Evolutionary conservation across 2,888 invertebrate genomes (phyloP).

Genomic region (Cosmorhoe ocellata): DNA sequence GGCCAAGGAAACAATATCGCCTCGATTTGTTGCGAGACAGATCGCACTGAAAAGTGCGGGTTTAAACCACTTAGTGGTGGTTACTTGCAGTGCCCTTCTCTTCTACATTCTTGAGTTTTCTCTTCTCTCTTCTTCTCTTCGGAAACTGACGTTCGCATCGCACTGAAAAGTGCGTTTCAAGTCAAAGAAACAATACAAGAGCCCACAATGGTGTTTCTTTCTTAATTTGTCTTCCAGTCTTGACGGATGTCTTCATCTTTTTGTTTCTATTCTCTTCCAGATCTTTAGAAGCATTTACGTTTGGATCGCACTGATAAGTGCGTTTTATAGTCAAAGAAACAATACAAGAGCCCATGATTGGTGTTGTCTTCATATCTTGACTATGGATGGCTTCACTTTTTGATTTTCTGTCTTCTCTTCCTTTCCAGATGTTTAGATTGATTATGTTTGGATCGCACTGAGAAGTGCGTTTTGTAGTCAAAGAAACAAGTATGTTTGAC

Average conservation of each 20-base stretch:
- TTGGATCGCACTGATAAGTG: conserved; percentile 20
- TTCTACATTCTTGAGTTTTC: background rate
- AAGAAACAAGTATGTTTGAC: conserved; percentile 5
- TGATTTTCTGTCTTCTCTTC: background rate
- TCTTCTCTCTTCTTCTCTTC: background rate
- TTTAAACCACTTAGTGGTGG: background rate
- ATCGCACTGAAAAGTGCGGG: conserved; percentile 19
- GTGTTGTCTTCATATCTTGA: background rate
- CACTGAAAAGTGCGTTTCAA: conserved; percentile 24
- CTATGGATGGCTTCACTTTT: background rate
- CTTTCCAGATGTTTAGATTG: no score
- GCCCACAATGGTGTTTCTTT: no score
- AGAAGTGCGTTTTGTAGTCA: conserved; percentile 19
- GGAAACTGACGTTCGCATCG: background rate
- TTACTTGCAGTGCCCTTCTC: background rate
- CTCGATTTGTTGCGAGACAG: background rate
- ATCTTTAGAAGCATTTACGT: background rate
- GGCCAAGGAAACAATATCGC: background rate
- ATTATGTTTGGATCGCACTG: conserved; percentile 7
- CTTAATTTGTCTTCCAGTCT: no score
- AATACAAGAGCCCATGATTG: background rate
- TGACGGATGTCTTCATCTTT: no score
- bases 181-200: conserved; percentile 1
- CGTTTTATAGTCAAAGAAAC: conserved; percentile 8
- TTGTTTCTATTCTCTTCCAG: no score